Conservation (phyloP, 2,113 vertebrate species). For the Atherinomorus stipes region DNA sequence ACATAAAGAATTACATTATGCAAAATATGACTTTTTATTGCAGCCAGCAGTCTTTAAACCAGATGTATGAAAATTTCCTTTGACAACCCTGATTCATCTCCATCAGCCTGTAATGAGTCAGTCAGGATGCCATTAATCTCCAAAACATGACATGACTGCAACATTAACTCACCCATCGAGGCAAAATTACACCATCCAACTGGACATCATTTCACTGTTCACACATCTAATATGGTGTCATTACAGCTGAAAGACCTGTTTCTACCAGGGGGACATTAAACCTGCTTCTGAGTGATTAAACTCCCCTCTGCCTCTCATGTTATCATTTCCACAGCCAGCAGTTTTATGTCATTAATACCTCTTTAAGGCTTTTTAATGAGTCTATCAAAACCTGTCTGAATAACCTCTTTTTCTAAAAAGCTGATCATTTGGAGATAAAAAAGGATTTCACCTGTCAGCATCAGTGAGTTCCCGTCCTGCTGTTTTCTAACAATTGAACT, state of each 20-base stretch:
- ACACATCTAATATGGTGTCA: constrained; percentile 24
- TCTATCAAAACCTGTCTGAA: neutral
- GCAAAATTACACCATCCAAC: constrained; percentile 32
- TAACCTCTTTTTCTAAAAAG: constrained; percentile 7
- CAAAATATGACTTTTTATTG: neutral
- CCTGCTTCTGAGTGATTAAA: constrained; percentile 7
- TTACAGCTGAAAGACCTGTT: constrained; percentile 38
- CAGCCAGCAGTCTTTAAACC: constrained; percentile 23
- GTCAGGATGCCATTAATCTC: constrained; percentile 48
- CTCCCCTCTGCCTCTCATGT: neutral
- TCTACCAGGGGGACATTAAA: constrained; percentile 29
- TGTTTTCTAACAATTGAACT: constrained; percentile 17
- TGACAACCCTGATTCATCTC: constrained; percentile 25
- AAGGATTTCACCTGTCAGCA: neutral
- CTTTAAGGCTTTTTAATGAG: neutral
- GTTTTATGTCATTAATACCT: neutral
- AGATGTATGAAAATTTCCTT: constrained; percentile 30
- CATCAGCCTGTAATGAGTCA: constrained; percentile 38
- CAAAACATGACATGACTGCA: constrained; percentile 24
- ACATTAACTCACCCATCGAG: constrained; percentile 21
- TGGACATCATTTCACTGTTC: constrained; percentile 47
- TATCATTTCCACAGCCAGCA: neutral
- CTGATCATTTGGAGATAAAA: constrained; percentile 12
- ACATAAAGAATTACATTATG: neutral
- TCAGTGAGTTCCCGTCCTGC: constrained; percentile 6